A percentile compares a stretch with the other conserved stretches of the same genome.
Conservation (phyloP, 2,888 invertebrate species). For the Yponomeuta plumbellus region DNA sequence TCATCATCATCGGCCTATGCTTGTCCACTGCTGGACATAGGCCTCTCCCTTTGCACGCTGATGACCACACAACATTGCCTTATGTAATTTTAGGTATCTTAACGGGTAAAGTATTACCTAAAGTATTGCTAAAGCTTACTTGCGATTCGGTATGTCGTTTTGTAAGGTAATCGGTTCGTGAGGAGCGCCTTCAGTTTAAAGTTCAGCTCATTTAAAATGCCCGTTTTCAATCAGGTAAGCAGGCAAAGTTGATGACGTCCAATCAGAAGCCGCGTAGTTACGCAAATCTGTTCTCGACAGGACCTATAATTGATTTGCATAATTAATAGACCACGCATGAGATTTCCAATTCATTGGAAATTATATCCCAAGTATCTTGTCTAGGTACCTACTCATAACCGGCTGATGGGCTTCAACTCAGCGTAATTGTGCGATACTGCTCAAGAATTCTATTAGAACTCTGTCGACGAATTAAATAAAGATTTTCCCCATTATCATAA, state of each 20-base stretch:
- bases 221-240: not conserved
- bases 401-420: not conserved
- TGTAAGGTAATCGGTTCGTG: too few relatives aligned
- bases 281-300: not conserved
- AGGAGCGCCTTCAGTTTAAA: not conserved
- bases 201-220: not conserved
- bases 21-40: too few relatives aligned
- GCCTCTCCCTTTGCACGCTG: too few relatives aligned
- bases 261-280: not conserved
- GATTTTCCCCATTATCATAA: too few relatives aligned
- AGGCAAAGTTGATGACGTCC: not conserved
- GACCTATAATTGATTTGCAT: conserved; percentile 5
- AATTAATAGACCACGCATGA: conserved; percentile 12
- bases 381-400: not conserved
- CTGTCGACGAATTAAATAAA: too few relatives aligned
- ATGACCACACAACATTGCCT: too few relatives aligned
- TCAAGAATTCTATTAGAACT: not conserved
- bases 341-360: conserved; percentile 4
- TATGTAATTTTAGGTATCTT: too few relatives aligned
- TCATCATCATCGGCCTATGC: too few relatives aligned
- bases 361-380: not conserved
- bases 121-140: too few relatives aligned
- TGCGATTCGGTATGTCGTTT: too few relatives aligned
- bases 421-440: not conserved
- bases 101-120: too few relatives aligned